Evolutionary conservation across 2,888 invertebrate genomes (phyloP), one percentile per base, ranked within the genome.

Genomic region (Azorinus chamasolen): DNA sequence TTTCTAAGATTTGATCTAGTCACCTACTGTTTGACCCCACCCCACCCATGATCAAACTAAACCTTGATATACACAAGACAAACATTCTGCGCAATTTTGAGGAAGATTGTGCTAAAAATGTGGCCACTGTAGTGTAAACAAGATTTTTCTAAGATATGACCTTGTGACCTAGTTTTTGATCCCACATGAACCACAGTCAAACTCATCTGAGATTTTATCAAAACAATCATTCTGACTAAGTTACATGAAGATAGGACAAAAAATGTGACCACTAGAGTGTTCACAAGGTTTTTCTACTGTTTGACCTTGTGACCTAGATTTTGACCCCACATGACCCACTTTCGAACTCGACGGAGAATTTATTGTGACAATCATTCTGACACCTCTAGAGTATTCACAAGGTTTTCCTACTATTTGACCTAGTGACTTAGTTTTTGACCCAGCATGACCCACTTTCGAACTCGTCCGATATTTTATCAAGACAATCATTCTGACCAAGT

Each of bases 121-220:
- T 45, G 12, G 50, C 50, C 50, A 20, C 50, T 50, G 20, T 2
- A 50, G 18, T n/a, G 50, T 24, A 18, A n/a, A 50, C 50, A 50
- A 50, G 50, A 12, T 50, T 50, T 22, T 50, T 50, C 22, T 12
- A 50, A 18, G 3, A 22, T n/a, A 20, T 50, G 18, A n/a, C 50
- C 50, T 5, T 5, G 22, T 50, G 50, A 50, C 22, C 50, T 24
- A 50, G 24, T 50, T 50, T 50, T 24, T 22, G 24, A 50, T 22
- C 24, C 10, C 20, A 32, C 32, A 32, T 32, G 32, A 32, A 8
- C 50, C 20, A 5, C 20, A n/a, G n/a, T n/a, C n/a, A n/a, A n/a
- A n/a, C n/a, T n/a, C n/a, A n/a, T n/a, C n/a, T n/a, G n/a, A n/a
- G 50, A 50, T 50, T 22, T 20, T 22, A 50, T 50, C 4, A 20